Evolutionary conservation across 2,113 vertebrate species (phyloP).

Genomic region (Lepidothrix coronata): DNA sequence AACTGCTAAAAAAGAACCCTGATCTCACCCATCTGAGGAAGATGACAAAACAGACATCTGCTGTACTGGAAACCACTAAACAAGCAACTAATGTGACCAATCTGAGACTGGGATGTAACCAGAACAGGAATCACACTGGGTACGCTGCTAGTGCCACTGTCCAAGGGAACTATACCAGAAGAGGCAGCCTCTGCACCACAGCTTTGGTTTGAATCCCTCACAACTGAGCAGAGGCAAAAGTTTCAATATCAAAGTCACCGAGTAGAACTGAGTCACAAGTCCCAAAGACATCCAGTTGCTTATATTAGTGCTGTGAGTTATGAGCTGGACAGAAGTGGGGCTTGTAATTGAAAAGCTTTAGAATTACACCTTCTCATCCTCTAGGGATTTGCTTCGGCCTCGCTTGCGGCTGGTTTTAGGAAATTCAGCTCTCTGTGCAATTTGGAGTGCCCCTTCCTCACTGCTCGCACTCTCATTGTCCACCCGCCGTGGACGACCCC

Average conservation of each 20-base stretch:
- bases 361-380: neutral
- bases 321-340: neutral
- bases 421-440: neutral
- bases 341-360: slow-evolving; percentile 8
- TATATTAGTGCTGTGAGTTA: neutral
- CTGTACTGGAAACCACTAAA: slow-evolving; percentile 18
- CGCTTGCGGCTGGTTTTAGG: slow-evolving; percentile 2
- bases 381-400: slow-evolving; percentile 11
- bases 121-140: neutral
- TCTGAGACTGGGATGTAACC: neutral
- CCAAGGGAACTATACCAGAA: neutral
- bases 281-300: neutral
- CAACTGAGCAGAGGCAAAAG: neutral
- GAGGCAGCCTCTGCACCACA: neutral
- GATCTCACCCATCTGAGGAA: neutral
- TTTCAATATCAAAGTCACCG: neutral
- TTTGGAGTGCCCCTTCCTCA: slow-evolving; percentile 12
- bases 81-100: slow-evolving; percentile 33
- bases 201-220: neutral
- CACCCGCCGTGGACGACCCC: neutral
- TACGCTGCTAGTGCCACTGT: neutral
- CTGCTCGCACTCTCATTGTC: neutral
- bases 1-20: neutral
- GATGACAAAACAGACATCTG: neutral
- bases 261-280: neutral